A percentile compares a stretch with the other conserved stretches of the same genome.
Evolutionary conservation across 2,113 vertebrate species (phyloP).

Genomic region (Gobio gobio): DNA sequence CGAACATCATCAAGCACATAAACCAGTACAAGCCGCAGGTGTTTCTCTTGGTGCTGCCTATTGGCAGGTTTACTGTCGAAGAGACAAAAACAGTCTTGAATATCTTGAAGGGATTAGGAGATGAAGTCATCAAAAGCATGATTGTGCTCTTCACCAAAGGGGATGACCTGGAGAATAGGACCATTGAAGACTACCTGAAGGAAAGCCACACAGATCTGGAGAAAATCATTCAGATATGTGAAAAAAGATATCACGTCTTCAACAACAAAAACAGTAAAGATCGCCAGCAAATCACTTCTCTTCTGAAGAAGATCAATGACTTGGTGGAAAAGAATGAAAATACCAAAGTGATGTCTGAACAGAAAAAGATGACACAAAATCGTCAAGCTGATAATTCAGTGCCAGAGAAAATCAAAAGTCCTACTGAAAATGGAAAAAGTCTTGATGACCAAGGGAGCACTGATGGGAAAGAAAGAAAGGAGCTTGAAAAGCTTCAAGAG

Average conservation of each 20-base stretch:
- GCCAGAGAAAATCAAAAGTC: background rate
- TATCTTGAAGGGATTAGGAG: constrained; percentile 11
- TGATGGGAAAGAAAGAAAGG: too few relatives aligned
- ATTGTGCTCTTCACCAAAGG: constrained; percentile 21
- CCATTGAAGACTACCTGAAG: constrained; percentile 15
- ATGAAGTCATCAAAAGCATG: constrained; percentile 8
- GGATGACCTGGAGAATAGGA: background rate
- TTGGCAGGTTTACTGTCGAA: background rate
- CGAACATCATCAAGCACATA: background rate
- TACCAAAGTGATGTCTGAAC: background rate
- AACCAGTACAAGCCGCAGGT: background rate
- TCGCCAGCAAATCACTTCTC: background rate
- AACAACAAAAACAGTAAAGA: constrained; percentile 15
- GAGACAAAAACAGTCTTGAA: background rate
- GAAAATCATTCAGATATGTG: background rate
- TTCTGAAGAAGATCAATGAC: background rate
- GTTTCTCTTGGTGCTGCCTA: background rate
- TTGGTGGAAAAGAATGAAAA: background rate
- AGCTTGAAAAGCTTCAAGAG: too few relatives aligned
- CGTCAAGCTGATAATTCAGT: too few relatives aligned
- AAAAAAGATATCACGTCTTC: constrained; percentile 1
- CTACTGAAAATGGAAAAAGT: too few relatives aligned
- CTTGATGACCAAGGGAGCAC: too few relatives aligned
- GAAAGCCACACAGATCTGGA: background rate
- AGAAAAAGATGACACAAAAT: background rate